A percentile compares a stretch with the other conserved stretches of the same genome.
Conservation (phyloP, 2,113 vertebrate genomes). For the Aepyceros melampus region DNA sequence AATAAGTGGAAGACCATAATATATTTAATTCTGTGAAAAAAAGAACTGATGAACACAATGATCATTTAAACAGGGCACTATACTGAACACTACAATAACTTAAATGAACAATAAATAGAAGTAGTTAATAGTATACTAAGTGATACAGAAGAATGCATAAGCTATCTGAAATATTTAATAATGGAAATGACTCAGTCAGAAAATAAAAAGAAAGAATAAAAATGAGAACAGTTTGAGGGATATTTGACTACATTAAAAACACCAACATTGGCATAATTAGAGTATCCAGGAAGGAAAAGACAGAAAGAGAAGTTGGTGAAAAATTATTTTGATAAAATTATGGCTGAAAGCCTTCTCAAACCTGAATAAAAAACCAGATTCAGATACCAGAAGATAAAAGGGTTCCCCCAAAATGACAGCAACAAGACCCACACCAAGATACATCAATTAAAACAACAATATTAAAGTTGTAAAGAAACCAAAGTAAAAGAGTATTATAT, state of each 20-base stretch:
- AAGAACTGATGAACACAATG: neutral
- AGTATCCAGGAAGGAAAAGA: neutral
- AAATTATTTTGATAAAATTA: neutral
- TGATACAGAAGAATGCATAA: neutral
- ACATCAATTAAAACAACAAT: no score
- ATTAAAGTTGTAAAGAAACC: no score
- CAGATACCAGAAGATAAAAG: neutral
- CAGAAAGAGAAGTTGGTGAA: no score
- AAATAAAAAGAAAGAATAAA: neutral
- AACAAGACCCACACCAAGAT: no score
- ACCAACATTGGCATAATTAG: neutral
- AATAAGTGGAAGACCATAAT: neutral
- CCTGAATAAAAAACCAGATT: neutral
- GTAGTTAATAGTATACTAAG: neutral
- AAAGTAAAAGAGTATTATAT: no score
- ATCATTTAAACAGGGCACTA: neutral
- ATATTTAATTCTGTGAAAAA: neutral
- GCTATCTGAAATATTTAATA: neutral
- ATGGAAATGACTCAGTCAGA: neutral
- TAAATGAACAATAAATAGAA: neutral
- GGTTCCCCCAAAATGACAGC: no score
- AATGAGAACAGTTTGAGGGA: neutral
- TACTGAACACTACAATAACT: neutral
- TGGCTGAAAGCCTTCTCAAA: neutral
- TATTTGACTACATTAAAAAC: neutral